phyloP scores from a whole-genome alignment of 2,888 invertebrate species.

The Cetonia aurata region DNA sequence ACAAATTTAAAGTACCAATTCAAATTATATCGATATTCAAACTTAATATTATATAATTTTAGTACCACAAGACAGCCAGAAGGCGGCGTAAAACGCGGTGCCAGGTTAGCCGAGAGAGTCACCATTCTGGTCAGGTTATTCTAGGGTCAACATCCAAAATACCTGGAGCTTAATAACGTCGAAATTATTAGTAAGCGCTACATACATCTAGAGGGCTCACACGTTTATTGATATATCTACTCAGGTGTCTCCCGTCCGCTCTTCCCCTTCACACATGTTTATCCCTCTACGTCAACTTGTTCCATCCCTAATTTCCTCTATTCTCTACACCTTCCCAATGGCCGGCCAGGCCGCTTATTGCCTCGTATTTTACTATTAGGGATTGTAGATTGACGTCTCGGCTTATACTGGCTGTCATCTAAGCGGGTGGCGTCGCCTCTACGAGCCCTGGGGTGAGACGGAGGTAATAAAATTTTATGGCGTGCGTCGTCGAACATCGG shows the following conservation, averaged over 20 bases:
- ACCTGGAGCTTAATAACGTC: conserved; percentile 13
- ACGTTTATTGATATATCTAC: not conserved
- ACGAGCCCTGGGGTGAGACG: not conserved
- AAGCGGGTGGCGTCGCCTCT: not conserved
- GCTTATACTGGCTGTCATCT: conserved; percentile 27
- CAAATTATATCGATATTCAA: too few relatives aligned
- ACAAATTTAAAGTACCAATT: too few relatives aligned
- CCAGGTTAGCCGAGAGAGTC: too few relatives aligned
- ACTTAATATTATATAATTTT: too few relatives aligned
- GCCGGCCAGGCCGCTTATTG: conserved; percentile 27
- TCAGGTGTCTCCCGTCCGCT: not conserved
- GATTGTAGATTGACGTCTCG: conserved; percentile 32
- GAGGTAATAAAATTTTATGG: conserved; percentile 43
- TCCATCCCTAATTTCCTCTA: too few relatives aligned
- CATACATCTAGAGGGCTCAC: not conserved
- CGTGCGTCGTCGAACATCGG: conserved; percentile 32
- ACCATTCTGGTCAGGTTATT: too few relatives aligned
- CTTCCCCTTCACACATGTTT: not conserved
- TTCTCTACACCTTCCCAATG: not conserved
- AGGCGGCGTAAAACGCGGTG: too few relatives aligned
- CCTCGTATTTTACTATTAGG: conserved; percentile 37
- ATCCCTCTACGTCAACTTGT: conserved; percentile 1
- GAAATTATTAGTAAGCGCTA: conserved; percentile 12
- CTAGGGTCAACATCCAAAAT: not conserved
- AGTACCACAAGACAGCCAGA: too few relatives aligned